These are phyloP conservation scores for Vespertilio murinus DNA, from an alignment of 2,797 vertebrate genomes.

Conservation along the genomic window DNA sequence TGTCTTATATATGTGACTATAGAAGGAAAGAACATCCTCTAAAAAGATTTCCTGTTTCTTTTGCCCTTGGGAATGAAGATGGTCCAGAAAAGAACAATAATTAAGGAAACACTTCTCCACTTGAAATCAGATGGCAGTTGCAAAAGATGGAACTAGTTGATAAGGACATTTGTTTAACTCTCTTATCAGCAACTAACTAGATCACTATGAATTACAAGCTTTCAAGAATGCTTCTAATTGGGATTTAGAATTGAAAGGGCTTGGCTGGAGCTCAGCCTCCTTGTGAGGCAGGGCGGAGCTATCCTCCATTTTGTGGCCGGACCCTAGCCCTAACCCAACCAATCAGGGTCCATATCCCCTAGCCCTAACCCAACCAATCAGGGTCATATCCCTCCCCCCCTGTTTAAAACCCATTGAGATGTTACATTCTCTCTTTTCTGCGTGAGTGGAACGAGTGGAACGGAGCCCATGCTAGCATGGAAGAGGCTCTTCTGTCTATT, in stretches of 20 bases:
- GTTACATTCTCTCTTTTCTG: too few species aligned
- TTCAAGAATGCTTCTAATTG: neutral
- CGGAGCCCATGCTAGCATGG: too few species aligned
- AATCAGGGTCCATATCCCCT: too few species aligned
- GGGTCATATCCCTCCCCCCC: too few species aligned
- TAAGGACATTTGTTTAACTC: neutral
- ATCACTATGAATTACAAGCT: neutral
- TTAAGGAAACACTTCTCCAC: neutral
- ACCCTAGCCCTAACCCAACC: too few species aligned
- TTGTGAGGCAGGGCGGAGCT: too few species aligned
- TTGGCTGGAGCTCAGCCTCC: too few species aligned
- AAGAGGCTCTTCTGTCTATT: too few species aligned
- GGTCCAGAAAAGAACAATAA: neutral
- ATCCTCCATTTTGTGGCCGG: too few species aligned
- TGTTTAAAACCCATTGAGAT: too few species aligned
- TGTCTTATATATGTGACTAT: neutral
- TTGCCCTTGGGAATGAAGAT: neutral
- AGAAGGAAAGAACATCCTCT: neutral
- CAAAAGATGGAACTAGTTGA: neutral
- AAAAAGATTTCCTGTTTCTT: neutral
- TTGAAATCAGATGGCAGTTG: neutral
- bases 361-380: too few species aligned
- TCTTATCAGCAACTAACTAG: neutral
- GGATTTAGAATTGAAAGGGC: neutral
- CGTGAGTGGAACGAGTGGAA: too few species aligned